phyloP scores from a whole-genome alignment of 2,797 vertebrate genomes.

The Neomorphus geoffroyi region DNA sequence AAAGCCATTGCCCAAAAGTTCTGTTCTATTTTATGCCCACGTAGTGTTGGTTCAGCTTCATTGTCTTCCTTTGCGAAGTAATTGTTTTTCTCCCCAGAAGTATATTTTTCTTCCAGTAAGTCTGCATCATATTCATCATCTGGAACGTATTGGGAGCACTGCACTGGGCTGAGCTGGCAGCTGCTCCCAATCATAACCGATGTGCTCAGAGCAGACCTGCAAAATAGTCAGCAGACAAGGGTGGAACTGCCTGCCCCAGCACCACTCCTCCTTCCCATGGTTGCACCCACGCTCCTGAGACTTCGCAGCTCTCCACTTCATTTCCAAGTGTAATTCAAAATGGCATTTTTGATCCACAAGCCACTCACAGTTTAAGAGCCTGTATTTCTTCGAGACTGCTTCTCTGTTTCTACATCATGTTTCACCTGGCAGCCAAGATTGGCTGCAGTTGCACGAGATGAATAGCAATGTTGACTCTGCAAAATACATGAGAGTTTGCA shows the following conservation, averaged over 20 bases:
- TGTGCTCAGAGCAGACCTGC: conserved; percentile 39
- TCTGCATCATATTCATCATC: conserved; percentile 67
- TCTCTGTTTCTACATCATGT: conserved; percentile 36
- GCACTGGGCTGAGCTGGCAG: conserved; percentile 56
- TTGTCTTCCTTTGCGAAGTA: conserved; percentile 52
- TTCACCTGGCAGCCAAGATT: conserved; percentile 56
- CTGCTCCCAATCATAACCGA: conserved; percentile 65
- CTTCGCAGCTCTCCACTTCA: background rate
- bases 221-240: background rate
- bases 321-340: conserved; percentile 56
- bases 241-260: background rate
- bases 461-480: conserved; percentile 38
- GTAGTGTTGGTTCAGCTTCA: background rate
- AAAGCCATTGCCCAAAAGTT: conserved; percentile 12
- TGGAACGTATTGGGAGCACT: conserved; percentile 58
- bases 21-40: conserved; percentile 35
- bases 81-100: conserved; percentile 58
- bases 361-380: background rate
- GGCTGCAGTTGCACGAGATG: conserved; percentile 38
- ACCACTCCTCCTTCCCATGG: background rate
- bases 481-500: conserved; percentile 16
- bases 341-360: conserved; percentile 43
- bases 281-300: background rate
- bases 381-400: conserved; percentile 1
- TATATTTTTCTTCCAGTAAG: conserved; percentile 59